Evolutionary conservation across 2,888 invertebrate genomes (phyloP).

Genomic region (Temnothorax unifasciatus): DNA sequence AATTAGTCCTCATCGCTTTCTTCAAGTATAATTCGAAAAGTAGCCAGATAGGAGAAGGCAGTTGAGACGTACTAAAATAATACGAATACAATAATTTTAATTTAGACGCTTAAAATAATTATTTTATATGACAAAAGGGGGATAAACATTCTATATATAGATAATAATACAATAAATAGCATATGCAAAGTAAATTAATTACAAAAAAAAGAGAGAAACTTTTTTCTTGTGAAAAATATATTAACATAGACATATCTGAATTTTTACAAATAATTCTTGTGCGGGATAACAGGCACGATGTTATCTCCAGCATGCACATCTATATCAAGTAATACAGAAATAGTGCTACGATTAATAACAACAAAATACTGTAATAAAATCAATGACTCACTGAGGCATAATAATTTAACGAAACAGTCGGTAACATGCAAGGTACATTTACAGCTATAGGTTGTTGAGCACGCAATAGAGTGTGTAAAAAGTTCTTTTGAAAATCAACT

Average conservation of each 20-base stretch:
- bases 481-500: conserved; percentile 25
- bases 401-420: conserved; percentile 41
- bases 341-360: neutral
- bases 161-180: neutral
- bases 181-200: neutral
- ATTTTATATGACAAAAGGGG: neutral
- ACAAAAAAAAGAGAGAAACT: neutral
- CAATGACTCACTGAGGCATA: conserved; percentile 28
- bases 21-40: conserved; percentile 30
- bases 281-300: neutral
- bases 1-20: neutral
- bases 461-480: conserved; percentile 23
- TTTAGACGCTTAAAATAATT: neutral
- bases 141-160: neutral
- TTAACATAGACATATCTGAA: neutral
- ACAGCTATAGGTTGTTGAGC: neutral
- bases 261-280: neutral
- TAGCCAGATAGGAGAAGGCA: conserved; percentile 27
- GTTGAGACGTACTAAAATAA: conserved; percentile 42
- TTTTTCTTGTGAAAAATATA: neutral
- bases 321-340: conserved; percentile 1
- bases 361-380: conserved; percentile 20
- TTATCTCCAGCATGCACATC: neutral
- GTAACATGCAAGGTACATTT: conserved; percentile 21
- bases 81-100: neutral